Evolutionary conservation across 2,888 invertebrate species (phyloP).

Genomic region (Sthenelais limicola): DNA sequence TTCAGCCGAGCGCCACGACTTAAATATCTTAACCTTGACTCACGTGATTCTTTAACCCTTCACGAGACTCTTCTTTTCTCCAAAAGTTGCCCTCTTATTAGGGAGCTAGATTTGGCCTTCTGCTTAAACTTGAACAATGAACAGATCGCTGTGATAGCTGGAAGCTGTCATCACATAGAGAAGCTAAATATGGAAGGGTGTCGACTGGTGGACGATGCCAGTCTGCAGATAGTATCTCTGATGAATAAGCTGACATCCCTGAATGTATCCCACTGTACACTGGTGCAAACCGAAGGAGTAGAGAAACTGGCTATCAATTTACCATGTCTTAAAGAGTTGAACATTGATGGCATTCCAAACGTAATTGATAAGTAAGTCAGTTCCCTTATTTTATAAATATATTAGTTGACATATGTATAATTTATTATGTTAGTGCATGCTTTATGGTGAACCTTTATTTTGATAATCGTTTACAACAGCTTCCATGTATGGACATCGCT

Average conservation of each 20-base stretch:
- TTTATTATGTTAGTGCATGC: too few relatives aligned
- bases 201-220: slow-evolving; percentile 49
- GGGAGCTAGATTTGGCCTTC: slow-evolving; percentile 57
- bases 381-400: too few relatives aligned
- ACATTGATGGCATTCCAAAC: slow-evolving; percentile 59
- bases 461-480: too few relatives aligned
- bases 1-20: slow-evolving; percentile 51
- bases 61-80: slow-evolving; percentile 56
- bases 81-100: slow-evolving; percentile 52
- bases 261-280: slow-evolving; percentile 58
- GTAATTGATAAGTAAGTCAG: slow-evolving; percentile 58
- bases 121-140: slow-evolving; percentile 52
- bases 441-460: too few relatives aligned
- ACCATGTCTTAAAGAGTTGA: slow-evolving; percentile 51
- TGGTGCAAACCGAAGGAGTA: slow-evolving; percentile 54
- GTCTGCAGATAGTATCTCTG: slow-evolving; percentile 48
- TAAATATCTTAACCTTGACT: slow-evolving; percentile 51
- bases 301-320: slow-evolving; percentile 51
- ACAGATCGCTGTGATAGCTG: slow-evolving; percentile 52
- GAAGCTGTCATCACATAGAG: slow-evolving; percentile 52
- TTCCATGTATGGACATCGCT: too few relatives aligned
- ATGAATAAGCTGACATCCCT: slow-evolving; percentile 49
- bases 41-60: slow-evolving; percentile 49
- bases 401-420: too few relatives aligned
- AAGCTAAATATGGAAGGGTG: slow-evolving; percentile 59